A percentile compares a stretch with the other conserved stretches of the same genome.
These are phyloP conservation scores for Liolophura sinensis DNA, from an alignment of 1,140 invertebrate genomes.

Conservation along the genomic window DNA sequence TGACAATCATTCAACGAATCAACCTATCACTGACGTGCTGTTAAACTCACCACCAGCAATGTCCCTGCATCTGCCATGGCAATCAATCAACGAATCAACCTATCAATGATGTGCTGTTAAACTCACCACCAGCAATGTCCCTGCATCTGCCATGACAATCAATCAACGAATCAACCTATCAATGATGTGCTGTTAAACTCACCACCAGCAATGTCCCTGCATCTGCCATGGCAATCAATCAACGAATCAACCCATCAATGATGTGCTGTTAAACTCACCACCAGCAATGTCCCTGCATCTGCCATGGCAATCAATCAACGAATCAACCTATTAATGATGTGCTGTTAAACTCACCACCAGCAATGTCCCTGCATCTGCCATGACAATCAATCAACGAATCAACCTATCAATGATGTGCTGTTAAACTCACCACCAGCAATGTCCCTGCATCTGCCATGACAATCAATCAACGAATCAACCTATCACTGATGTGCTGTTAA, in stretches of 20 bases:
- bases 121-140: slow-evolving; percentile 1
- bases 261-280: neutral
- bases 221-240: neutral
- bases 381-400: neutral
- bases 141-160: neutral
- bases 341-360: neutral
- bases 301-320: neutral
- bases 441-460: neutral
- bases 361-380: neutral
- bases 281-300: neutral
- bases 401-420: neutral
- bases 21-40: neutral
- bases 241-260: neutral
- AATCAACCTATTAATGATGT: neutral
- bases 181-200: neutral
- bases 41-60: neutral
- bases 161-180: neutral
- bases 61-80: neutral
- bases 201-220: slow-evolving; percentile 1
- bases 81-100: neutral
- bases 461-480: neutral
- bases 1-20: neutral
- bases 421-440: neutral
- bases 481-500: neutral
- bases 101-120: neutral